Percentiles rank a stretch among this genome's conserved stretches.
These are phyloP conservation scores for Thereva nobilitata DNA, from an alignment of 2,888 invertebrate genomes.

Conservation along the genomic window DNA sequence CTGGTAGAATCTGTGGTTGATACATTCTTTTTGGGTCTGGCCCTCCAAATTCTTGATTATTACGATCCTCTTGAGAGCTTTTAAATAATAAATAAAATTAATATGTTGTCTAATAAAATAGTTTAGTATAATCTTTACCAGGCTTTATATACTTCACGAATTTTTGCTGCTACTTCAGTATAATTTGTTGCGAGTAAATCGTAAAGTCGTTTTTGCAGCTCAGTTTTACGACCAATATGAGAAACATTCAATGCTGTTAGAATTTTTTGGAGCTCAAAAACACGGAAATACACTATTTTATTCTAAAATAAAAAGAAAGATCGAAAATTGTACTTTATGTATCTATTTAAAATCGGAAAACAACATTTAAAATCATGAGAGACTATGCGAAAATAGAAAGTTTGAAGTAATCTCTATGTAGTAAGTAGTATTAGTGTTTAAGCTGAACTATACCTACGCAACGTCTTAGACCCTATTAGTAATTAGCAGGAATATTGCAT, in stretches of 20 bases:
- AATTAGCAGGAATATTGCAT: no score
- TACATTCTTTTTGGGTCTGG: slow-evolving; percentile 39
- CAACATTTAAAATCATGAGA: neutral
- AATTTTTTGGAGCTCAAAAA: slow-evolving; percentile 82
- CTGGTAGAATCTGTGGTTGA: slow-evolving; percentile 41
- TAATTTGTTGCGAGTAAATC: slow-evolving; percentile 70
- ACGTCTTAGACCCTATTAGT: no score
- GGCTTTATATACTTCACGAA: slow-evolving; percentile 59
- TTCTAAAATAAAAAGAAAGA: slow-evolving; percentile 50
- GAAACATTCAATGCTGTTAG: slow-evolving; percentile 79
- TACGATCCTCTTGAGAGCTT: neutral
- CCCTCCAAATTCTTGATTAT: slow-evolving; percentile 7
- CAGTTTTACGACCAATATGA: slow-evolving; percentile 78
- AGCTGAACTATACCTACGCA: no score
- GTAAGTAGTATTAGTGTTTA: no score
- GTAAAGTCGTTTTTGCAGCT: slow-evolving; percentile 74
- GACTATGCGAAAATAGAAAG: no score
- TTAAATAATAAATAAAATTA: neutral
- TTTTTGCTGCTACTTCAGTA: slow-evolving; percentile 64
- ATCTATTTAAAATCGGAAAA: neutral
- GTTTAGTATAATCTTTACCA: slow-evolving; percentile 7
- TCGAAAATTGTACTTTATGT: neutral
- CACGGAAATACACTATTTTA: slow-evolving; percentile 67
- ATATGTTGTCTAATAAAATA: neutral
- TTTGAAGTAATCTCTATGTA: no score